A percentile compares a stretch with the other conserved stretches of the same genome.
These are phyloP conservation scores for Muntiacus muntjak DNA, from an alignment of 2,113 vertebrate species.

Conservation along the genomic window DNA sequence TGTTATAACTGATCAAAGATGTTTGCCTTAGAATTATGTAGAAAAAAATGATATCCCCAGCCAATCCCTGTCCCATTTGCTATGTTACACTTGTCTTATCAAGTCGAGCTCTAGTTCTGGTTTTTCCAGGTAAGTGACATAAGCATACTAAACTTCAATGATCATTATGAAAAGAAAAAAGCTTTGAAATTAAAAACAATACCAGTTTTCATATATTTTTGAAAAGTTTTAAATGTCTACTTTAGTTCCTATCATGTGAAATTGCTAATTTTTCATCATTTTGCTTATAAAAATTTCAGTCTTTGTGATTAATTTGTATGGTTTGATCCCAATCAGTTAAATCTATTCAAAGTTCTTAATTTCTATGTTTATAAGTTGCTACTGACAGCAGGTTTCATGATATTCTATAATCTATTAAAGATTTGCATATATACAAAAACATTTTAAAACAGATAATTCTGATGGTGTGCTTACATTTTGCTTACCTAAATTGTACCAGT, in stretches of 20 bases:
- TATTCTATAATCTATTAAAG: background rate
- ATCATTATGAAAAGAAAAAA: background rate
- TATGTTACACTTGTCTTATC: background rate
- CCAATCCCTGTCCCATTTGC: background rate
- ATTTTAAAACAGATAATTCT: background rate
- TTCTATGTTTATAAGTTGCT: background rate
- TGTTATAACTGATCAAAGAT: background rate
- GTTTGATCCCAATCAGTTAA: background rate
- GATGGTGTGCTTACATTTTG: slow-evolving; percentile 5
- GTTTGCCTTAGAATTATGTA: background rate
- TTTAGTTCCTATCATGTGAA: background rate
- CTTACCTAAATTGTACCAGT: background rate
- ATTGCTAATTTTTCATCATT: background rate
- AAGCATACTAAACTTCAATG: background rate
- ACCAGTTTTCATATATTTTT: background rate
- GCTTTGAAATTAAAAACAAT: background rate
- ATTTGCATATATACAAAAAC: background rate
- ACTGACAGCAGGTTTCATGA: slow-evolving; percentile 2
- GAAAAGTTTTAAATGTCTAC: background rate
- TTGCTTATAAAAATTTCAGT: background rate
- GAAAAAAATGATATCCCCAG: background rate
- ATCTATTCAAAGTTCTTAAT: background rate
- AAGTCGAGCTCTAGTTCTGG: background rate
- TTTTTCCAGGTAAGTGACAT: background rate
- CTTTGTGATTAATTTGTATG: background rate